A percentile compares a stretch with the other conserved stretches of the same genome.
These are phyloP conservation scores for Sebastes iracundus DNA, from an alignment of 2,797 vertebrate species.

Conservation along the genomic window DNA sequence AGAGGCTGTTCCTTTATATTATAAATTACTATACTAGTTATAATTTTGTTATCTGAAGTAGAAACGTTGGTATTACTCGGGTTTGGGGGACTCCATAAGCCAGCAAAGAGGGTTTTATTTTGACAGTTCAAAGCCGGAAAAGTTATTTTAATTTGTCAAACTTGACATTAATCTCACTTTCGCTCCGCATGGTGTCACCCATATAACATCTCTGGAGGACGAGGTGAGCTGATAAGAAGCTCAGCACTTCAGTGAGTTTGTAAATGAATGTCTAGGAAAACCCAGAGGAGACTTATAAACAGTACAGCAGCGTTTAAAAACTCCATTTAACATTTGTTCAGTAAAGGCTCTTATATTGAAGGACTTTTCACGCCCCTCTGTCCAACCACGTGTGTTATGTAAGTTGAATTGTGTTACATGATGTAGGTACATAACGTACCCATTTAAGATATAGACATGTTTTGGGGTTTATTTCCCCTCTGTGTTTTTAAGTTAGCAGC, in stretches of 20 bases:
- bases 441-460: background rate
- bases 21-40: rapidly evolving
- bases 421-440: background rate
- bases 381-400: conserved; percentile 20
- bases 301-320: rapidly evolving
- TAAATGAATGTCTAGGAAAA: too few species aligned
- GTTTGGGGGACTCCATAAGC: background rate
- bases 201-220: background rate
- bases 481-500: background rate
- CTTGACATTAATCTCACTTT: conserved; percentile 8
- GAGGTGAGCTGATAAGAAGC: background rate
- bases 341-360: background rate
- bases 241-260: background rate
- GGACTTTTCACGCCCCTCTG: background rate
- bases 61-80: background rate
- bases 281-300: rapidly evolving
- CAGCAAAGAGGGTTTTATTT: conserved; percentile 27
- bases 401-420: background rate
- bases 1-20: background rate
- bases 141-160: background rate
- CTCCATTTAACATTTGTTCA: background rate
- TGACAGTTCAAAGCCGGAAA: conserved; percentile 51
- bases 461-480: background rate
- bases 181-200: background rate
- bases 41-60: background rate